A percentile compares a stretch with the other conserved stretches of the same genome.
Conservation (phyloP, 2,888 invertebrate species). For the Tenthredo livida region DNA sequence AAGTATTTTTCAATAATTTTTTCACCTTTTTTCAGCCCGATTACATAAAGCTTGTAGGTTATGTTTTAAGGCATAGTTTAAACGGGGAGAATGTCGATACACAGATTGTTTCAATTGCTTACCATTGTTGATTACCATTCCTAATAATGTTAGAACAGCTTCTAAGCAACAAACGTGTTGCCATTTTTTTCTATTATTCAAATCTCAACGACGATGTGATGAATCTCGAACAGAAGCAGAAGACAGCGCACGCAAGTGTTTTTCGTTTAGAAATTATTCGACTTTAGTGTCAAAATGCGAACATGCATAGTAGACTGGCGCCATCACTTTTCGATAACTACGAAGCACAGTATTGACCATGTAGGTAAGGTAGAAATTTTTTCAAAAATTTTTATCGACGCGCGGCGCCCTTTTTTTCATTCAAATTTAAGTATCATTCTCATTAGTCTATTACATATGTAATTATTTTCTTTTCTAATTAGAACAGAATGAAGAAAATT, state of each 20-base stretch:
- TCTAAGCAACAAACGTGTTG: slow-evolving; percentile 61
- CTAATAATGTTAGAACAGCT: slow-evolving; percentile 57
- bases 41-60: slow-evolving; percentile 64
- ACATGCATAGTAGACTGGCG: not conserved
- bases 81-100: not conserved
- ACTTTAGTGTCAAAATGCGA: slow-evolving; percentile 1
- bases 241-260: not conserved
- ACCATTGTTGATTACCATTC: slow-evolving; percentile 55
- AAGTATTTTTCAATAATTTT: not conserved
- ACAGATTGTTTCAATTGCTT: not conserved
- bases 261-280: not conserved
- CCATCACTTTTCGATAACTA: slow-evolving; percentile 7
- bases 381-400: not conserved
- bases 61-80: slow-evolving; percentile 38
- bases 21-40: not conserved
- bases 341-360: not conserved
- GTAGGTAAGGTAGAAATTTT: not conserved
- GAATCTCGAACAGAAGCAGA: not conserved
- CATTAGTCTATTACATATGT: not conserved
- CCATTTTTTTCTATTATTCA: slow-evolving; percentile 61
- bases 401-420: not conserved
- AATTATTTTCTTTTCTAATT: not conserved
- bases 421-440: not conserved
- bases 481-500: too few species aligned
- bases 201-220: slow-evolving; percentile 26